Percentiles rank a stretch among this genome's conserved stretches.
Conservation (phyloP, 2,113 vertebrate genomes). For the Pelusios castaneus region DNA sequence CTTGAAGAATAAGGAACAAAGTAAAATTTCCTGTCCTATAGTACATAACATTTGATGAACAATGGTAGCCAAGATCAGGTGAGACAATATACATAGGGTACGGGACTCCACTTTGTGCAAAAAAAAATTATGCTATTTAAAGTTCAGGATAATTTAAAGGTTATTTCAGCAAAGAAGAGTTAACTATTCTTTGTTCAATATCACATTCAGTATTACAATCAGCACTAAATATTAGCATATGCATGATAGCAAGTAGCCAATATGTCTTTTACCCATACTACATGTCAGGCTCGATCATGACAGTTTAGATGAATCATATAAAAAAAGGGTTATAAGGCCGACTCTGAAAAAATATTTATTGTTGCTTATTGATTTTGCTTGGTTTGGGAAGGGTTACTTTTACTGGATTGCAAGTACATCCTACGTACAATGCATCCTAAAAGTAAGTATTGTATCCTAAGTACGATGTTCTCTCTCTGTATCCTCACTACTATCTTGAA, state of each 20-base stretch:
- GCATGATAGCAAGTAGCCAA: slow-evolving; percentile 12
- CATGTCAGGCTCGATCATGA: not conserved
- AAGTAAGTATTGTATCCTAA: not conserved
- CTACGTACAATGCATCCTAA: too few species aligned
- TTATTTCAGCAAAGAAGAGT: slow-evolving; percentile 58
- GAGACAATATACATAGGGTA: not conserved
- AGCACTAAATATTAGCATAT: slow-evolving; percentile 42
- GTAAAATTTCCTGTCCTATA: not conserved
- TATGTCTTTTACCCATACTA: not conserved
- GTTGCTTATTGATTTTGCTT: not conserved
- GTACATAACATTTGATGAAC: not conserved
- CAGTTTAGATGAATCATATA: slow-evolving; percentile 22
- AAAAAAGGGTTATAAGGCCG: slow-evolving; percentile 47
- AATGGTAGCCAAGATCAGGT: not conserved
- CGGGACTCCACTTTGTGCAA: not conserved
- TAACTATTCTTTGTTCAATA: slow-evolving; percentile 35
- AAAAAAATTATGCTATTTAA: slow-evolving; percentile 33
- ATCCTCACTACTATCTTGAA: not conserved
- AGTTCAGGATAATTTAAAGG: slow-evolving; percentile 43
- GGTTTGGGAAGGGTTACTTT: not conserved
- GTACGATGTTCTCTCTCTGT: slow-evolving; percentile 13
- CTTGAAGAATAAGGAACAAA: slow-evolving; percentile 21
- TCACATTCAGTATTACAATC: slow-evolving; percentile 35
- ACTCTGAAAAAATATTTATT: slow-evolving; percentile 36
- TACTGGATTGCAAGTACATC: not conserved